Conservation (phyloP, 2,113 vertebrate species). For the Propithecus coquereli region DNA sequence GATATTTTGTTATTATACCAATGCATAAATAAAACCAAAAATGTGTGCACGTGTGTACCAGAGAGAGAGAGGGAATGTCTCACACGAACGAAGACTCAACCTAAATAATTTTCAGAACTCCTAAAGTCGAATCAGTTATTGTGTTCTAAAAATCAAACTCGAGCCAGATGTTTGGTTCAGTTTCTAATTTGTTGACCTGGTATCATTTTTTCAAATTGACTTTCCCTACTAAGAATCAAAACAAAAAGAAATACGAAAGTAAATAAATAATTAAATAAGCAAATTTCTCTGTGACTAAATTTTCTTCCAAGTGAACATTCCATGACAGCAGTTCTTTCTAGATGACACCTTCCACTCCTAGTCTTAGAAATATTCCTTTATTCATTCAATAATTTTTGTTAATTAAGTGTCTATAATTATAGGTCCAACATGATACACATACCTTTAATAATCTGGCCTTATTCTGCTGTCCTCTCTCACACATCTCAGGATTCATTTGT, state of each 20-base stretch:
- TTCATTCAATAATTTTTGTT: neutral
- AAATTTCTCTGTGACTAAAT: neutral
- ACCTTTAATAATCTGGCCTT: neutral
- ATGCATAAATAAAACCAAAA: neutral
- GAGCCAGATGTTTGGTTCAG: neutral
- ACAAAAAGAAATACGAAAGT: neutral
- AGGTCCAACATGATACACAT: neutral
- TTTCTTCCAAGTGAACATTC: neutral
- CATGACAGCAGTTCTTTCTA: neutral
- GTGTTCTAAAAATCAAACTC: neutral
- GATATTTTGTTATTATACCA: neutral
- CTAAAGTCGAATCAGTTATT: neutral
- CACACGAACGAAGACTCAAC: neutral
- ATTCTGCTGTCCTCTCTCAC: neutral
- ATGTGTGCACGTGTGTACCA: neutral
- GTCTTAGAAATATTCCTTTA: neutral
- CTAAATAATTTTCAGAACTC: neutral
- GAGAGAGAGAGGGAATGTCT: neutral
- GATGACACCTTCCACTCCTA: neutral
- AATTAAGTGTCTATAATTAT: neutral
- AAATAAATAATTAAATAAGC: neutral
- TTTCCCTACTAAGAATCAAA: neutral
- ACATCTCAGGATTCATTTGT: neutral
- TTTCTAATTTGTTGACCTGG: neutral
- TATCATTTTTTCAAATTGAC: neutral